These are phyloP conservation scores for Perognathus longimembris DNA, from an alignment of 2,113 vertebrate species.

Conservation along the genomic window DNA sequence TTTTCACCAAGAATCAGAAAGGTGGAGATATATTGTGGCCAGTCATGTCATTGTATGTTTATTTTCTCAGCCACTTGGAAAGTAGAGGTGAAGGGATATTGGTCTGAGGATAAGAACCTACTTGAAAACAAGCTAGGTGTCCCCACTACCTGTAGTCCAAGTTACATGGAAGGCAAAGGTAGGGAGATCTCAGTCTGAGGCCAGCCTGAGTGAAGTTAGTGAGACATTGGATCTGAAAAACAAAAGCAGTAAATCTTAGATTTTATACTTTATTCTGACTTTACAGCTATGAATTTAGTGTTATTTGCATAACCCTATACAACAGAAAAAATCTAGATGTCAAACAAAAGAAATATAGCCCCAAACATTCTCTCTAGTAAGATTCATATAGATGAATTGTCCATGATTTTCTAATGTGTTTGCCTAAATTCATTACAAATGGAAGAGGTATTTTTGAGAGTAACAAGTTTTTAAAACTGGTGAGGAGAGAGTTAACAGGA, in stretches of 20 bases:
- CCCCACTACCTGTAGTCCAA: too few species aligned
- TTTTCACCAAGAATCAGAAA: background rate
- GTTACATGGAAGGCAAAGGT: too few species aligned
- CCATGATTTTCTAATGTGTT: conserved; percentile 51
- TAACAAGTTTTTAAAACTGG: conserved; percentile 53
- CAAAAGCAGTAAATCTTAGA: background rate
- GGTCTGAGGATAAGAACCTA: too few species aligned
- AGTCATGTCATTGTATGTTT: too few species aligned
- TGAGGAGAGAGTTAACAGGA: conserved; percentile 71
- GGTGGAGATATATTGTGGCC: background rate
- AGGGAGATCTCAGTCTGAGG: too few species aligned
- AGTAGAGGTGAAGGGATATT: too few species aligned
- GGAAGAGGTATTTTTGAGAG: conserved; percentile 63
- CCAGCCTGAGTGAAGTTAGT: too few species aligned
- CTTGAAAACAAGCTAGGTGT: too few species aligned
- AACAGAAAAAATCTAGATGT: background rate
- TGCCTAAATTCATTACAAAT: conserved; percentile 56
- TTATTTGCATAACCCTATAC: background rate
- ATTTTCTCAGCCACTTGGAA: too few species aligned
- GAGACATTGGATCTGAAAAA: too few species aligned
- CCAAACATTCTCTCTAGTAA: conserved; percentile 3
- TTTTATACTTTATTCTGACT: background rate
- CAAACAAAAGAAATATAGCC: background rate
- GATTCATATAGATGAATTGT: background rate
- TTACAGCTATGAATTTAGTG: conserved; percentile 2